These are phyloP conservation scores for Turnix velox DNA, from an alignment of 2,113 vertebrate species.

Conservation along the genomic window DNA sequence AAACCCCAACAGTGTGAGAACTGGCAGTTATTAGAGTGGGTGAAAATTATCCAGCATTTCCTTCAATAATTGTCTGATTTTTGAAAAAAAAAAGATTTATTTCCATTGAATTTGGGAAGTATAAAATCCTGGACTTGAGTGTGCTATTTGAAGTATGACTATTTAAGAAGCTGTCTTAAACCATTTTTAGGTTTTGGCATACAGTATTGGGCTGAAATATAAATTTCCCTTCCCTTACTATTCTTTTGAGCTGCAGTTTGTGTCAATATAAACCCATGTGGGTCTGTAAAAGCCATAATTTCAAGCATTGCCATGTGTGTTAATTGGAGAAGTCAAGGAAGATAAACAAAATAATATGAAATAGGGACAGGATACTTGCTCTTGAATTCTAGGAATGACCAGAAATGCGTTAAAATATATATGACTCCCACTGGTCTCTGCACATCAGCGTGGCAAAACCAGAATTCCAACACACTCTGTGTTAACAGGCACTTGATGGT, in stretches of 20 bases:
- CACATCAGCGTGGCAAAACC: constrained; percentile 31
- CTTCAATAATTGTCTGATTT: not conserved
- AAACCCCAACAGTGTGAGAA: not conserved
- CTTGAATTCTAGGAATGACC: not conserved
- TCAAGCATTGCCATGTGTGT: constrained; percentile 7
- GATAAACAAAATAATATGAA: constrained; percentile 46
- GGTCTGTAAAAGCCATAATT: constrained; percentile 24
- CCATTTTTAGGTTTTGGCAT: constrained; percentile 49
- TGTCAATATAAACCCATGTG: constrained; percentile 22
- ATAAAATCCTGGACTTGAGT: not conserved
- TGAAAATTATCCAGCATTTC: not conserved
- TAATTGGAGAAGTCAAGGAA: constrained; percentile 45
- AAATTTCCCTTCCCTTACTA: constrained; percentile 9
- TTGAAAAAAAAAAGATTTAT: not conserved
- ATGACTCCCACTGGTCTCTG: not conserved
- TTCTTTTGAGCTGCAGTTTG: constrained; percentile 25
- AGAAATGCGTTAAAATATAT: constrained; percentile 27
- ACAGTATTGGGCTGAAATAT: not conserved
- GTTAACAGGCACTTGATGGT: constrained; percentile 6
- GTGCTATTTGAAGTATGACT: constrained; percentile 11
- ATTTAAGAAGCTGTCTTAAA: constrained; percentile 44
- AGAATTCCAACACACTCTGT: constrained; percentile 16
- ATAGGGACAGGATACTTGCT: not conserved
- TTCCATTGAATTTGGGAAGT: not conserved
- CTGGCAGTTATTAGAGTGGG: not conserved